Evolutionary conservation across 35 echinoderm and acorn worm genomes (phyloP).

Genomic region (Amphiura filiformis): DNA sequence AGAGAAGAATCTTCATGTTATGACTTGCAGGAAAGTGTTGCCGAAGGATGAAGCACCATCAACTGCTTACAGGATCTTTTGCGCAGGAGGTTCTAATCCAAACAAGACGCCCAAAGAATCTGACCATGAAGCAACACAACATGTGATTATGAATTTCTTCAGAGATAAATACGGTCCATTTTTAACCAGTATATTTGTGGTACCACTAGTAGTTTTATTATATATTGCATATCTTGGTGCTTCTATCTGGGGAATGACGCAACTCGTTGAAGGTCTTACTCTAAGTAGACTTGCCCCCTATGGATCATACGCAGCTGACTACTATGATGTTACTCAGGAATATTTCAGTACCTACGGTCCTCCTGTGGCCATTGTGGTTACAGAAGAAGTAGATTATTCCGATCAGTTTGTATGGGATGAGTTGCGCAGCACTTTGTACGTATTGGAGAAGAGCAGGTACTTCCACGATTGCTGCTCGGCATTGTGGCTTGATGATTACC

Average conservation of each 20-base stretch:
- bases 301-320: conserved; percentile 52
- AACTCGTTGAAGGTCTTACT: conserved; percentile 65
- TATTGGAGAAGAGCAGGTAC: conserved; percentile 15
- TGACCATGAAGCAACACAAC: conserved; percentile 26
- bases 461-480: conserved; percentile 15
- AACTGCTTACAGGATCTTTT: conserved; percentile 68
- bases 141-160: conserved; percentile 81
- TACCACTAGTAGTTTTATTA: conserved; percentile 28
- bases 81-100: conserved; percentile 64
- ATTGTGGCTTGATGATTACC: conserved; percentile 48
- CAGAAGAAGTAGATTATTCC: conserved; percentile 56
- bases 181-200: conserved; percentile 41
- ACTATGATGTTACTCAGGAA: conserved; percentile 45
- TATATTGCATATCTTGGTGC: conserved; percentile 54
- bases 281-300: conserved; percentile 62
- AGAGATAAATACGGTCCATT: conserved; percentile 69
- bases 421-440: neutral
- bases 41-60: conserved; percentile 50
- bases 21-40: too few relatives aligned
- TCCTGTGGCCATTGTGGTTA: conserved; percentile 59
- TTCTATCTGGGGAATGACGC: conserved; percentile 52
- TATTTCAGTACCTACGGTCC: conserved; percentile 73
- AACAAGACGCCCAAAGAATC: neutral
- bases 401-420: neutral
- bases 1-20: conserved; percentile 64